Conservation (phyloP, 2,797 vertebrate genomes). For the Xiphorhynchus erythropygius region DNA sequence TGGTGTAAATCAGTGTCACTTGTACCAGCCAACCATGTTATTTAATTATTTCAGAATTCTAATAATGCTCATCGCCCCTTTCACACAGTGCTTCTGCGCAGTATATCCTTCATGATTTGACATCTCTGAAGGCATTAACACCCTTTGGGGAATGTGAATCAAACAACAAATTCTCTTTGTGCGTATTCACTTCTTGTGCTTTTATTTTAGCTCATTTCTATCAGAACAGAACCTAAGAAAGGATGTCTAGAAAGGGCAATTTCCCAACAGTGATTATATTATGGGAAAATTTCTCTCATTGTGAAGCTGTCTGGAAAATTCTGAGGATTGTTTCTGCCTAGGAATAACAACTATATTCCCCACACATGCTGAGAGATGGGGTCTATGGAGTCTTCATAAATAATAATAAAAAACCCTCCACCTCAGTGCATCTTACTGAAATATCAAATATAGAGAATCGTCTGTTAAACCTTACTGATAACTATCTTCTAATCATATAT, state of each 20-base stretch:
- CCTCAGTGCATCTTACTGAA: not conserved
- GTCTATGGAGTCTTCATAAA: not conserved
- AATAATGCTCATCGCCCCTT: not conserved
- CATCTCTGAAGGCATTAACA: not conserved
- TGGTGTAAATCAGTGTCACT: not conserved
- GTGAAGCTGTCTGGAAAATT: not conserved
- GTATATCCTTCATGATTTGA: not conserved
- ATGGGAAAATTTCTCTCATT: not conserved
- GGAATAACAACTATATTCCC: not conserved
- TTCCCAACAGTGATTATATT: not conserved
- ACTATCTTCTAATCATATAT: not conserved
- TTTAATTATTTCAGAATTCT: slow-evolving; percentile 33
- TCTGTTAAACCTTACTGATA: not conserved
- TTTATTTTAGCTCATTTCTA: slow-evolving; percentile 17
- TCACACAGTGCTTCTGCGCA: not conserved
- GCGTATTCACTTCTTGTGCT: fast-evolving
- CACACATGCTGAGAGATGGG: not conserved
- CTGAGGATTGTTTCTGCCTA: not conserved
- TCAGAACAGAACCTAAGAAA: not conserved
- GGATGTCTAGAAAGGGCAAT: not conserved
- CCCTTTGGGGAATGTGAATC: not conserved
- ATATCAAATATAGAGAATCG: not conserved
- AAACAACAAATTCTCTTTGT: not conserved
- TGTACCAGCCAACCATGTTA: not conserved
- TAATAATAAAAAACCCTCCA: not conserved